Evolutionary conservation across 2,888 invertebrate genomes (phyloP), one percentile per base, ranked within the genome.

Genomic region (Dilophus febrilis): DNA sequence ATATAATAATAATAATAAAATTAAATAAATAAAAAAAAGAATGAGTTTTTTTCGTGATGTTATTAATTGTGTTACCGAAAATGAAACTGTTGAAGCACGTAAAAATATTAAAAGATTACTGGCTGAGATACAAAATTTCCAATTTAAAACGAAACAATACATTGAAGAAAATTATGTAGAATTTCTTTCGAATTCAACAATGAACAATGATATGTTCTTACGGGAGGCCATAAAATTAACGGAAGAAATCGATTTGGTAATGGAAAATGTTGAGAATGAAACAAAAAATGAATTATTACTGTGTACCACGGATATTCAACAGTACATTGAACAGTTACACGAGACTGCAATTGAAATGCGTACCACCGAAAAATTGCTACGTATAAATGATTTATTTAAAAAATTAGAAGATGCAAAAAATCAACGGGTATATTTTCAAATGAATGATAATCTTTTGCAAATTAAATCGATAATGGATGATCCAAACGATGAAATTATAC

Each of bases 231-330:
- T 51, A 17, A 44, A 51, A 1, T 40, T 62, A 2, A 46, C 53
- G 19, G 48, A 49, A 3, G 59, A 61, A 41, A 52, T 58, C 1
- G 50, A 51, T 18, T 46, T 56, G 19, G 42, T 61, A 10, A 44
- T 60, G 0, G 49, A 54, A 13, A 52, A 50, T n/a, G 48, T 83
- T 44, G 73, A 78, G 49, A 65, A 70, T 37, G 66, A 70, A 43
- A 71, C 73, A 1, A 70, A 72, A 55, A 64, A 67, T 17, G 72
- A 77, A 46, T 61, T 82, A 31, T 58, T 66, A 3, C 67, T 71
- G 41, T 72, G 75, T 1, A 68, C 70, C 38, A 66, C 68, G 36
- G 75, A 74, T 51, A 60, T 81, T 46, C 65, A 72, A 31, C 62
- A 61, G 42, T 61, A 76, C 33, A 64, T 70, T 1, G 53, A 61